Percentiles rank a stretch among this genome's conserved stretches.
These are phyloP conservation scores for Phoebastria nigripes DNA, from an alignment of 2,797 vertebrate genomes.

Conservation along the genomic window DNA sequence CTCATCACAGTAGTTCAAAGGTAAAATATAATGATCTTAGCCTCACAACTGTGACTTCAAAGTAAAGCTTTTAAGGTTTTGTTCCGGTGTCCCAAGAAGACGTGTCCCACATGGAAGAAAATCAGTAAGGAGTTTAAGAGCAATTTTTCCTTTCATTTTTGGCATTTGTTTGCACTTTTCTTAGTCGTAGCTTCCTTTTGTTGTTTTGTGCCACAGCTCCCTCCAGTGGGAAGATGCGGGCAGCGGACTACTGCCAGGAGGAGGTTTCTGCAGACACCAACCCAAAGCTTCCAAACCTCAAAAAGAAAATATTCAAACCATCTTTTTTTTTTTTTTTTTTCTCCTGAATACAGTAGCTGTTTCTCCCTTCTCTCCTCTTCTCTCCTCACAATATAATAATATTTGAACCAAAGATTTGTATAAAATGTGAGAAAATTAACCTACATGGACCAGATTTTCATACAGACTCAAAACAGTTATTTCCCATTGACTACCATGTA, in stretches of 20 bases:
- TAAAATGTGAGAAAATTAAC: neutral
- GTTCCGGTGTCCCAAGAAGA: neutral
- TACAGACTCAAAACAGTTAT: neutral
- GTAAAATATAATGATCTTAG: neutral
- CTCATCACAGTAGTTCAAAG: neutral
- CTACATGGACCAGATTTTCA: neutral
- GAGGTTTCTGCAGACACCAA: neutral
- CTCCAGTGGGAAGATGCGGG: conserved; percentile 27
- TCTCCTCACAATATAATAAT: neutral
- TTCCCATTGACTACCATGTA: neutral
- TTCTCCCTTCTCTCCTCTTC: neutral
- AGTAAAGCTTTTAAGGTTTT: neutral
- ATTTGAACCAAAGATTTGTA: neutral
- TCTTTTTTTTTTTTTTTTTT: neutral
- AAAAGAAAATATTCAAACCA: neutral
- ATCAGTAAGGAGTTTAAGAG: neutral
- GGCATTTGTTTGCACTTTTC: neutral
- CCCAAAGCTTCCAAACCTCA: neutral
- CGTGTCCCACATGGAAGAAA: neutral
- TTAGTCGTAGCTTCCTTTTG: neutral
- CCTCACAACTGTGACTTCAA: neutral
- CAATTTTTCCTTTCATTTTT: neutral
- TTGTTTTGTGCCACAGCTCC: conserved; percentile 39
- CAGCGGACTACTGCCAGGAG: neutral
- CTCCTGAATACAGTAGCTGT: neutral